Evolutionary conservation across 2,113 vertebrate species (phyloP).

Genomic region (Gavia stellata): DNA sequence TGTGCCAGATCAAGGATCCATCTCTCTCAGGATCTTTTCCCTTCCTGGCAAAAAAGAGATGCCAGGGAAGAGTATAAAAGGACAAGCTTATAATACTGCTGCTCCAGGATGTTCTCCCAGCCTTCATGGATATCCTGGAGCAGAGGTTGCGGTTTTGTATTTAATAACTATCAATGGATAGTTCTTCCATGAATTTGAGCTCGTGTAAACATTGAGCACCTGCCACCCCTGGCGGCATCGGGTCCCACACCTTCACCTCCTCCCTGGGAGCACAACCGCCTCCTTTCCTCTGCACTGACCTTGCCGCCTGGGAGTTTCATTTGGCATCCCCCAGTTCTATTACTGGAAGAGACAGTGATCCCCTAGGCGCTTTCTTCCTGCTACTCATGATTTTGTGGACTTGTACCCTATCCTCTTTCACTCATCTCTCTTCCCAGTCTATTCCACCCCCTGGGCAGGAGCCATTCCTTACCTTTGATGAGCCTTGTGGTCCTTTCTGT

Average conservation of each 20-base stretch:
- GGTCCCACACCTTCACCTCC: not conserved
- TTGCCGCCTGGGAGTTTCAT: not conserved
- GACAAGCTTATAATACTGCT: slow-evolving; percentile 18
- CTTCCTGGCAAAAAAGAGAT: slow-evolving; percentile 29
- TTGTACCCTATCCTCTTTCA: not conserved
- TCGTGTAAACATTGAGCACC: not conserved
- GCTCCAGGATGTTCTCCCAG: slow-evolving; percentile 40
- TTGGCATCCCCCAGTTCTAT: not conserved
- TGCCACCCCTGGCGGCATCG: not conserved
- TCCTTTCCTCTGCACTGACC: slow-evolving; percentile 10
- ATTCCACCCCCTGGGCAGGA: not conserved
- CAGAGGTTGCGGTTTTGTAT: slow-evolving; percentile 16
- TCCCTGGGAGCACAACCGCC: slow-evolving; percentile 1
- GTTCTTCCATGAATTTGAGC: not conserved
- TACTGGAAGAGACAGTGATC: slow-evolving; percentile 4
- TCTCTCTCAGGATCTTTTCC: slow-evolving; percentile 48
- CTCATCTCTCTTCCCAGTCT: not conserved
- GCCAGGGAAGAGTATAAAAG: slow-evolving; percentile 40
- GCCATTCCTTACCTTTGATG: not conserved
- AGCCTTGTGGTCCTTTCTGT: not conserved
- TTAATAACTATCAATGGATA: slow-evolving; percentile 59
- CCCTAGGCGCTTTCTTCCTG: not conserved
- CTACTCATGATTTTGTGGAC: not conserved
- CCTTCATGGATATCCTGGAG: slow-evolving; percentile 42
- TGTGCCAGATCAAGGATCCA: slow-evolving; percentile 36